Conservation (phyloP, 2,888 invertebrate species). For the Syrphus vitripennis region DNA sequence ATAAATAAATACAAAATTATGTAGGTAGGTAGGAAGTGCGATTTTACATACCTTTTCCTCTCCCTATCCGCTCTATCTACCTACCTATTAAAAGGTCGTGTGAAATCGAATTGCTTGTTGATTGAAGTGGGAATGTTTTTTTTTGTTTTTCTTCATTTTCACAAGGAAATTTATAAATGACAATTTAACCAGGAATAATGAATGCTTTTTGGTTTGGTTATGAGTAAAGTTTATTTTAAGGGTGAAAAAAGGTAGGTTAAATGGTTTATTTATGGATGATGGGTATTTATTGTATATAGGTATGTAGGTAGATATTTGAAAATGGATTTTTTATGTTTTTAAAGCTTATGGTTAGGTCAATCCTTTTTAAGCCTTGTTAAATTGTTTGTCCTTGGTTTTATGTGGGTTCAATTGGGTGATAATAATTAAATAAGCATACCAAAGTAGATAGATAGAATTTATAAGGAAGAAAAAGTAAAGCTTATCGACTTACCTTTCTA, state of each 20-base stretch:
- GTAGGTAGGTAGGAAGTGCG: not conserved
- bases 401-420: not conserved
- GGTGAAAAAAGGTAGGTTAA: not conserved
- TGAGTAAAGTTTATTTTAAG: not conserved
- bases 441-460: too few species aligned
- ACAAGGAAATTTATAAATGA: not conserved
- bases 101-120: conserved; percentile 13
- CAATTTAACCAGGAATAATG: conserved; percentile 11
- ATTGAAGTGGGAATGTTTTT: not conserved
- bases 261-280: not conserved
- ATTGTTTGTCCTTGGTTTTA: not conserved
- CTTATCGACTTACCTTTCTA: too few species aligned
- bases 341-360: not conserved
- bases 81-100: conserved; percentile 15
- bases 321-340: not conserved
- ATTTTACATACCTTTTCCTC: not conserved
- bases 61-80: not conserved
- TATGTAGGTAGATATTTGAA: too few species aligned
- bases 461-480: too few species aligned
- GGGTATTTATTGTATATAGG: too few species aligned
- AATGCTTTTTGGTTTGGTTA: not conserved
- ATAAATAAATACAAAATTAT: not conserved
- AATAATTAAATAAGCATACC: not conserved
- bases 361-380: not conserved
- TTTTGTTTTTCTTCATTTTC: not conserved